Conservation (phyloP, 2,888 invertebrate genomes). For the Drosophila robusta region DNA sequence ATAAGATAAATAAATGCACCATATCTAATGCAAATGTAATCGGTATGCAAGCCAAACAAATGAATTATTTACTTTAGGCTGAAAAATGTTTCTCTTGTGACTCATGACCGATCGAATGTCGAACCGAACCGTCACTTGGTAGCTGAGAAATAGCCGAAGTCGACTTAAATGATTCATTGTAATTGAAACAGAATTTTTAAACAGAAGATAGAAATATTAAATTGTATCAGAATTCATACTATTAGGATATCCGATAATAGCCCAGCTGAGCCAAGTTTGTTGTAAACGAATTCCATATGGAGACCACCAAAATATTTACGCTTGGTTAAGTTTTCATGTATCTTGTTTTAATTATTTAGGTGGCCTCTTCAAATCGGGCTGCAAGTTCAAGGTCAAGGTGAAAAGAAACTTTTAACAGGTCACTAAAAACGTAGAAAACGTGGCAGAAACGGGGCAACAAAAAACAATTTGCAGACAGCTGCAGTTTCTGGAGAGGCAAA, state of each 20-base stretch:
- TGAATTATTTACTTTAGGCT: neutral
- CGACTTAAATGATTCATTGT: slow-evolving; percentile 12
- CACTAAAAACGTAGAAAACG: slow-evolving; percentile 19
- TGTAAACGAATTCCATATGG: slow-evolving; percentile 1
- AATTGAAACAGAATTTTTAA: neutral
- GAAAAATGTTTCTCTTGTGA: neutral
- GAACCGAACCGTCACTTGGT: slow-evolving; percentile 2
- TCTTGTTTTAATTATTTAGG: neutral
- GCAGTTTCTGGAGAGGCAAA: slow-evolving; percentile 22
- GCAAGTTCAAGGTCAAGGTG: slow-evolving; percentile 75
- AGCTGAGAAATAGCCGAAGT: neutral
- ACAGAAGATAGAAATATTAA: no score
- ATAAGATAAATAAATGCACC: neutral
- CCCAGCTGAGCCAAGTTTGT: neutral
- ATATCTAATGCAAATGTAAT: neutral
- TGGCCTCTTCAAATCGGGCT: slow-evolving; percentile 4
- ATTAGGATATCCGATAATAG: slow-evolving; percentile 2
- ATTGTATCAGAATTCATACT: neutral
- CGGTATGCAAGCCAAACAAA: neutral
- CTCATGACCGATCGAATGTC: neutral
- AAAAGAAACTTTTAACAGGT: slow-evolving; percentile 20
- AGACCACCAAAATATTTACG: slow-evolving; percentile 3
- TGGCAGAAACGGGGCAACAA: slow-evolving; percentile 13
- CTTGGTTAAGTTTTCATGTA: slow-evolving; percentile 18
- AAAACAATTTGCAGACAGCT: slow-evolving; percentile 35